These are phyloP conservation scores for Dryobates pubescens DNA, from an alignment of 2,797 vertebrate species.

Conservation along the genomic window DNA sequence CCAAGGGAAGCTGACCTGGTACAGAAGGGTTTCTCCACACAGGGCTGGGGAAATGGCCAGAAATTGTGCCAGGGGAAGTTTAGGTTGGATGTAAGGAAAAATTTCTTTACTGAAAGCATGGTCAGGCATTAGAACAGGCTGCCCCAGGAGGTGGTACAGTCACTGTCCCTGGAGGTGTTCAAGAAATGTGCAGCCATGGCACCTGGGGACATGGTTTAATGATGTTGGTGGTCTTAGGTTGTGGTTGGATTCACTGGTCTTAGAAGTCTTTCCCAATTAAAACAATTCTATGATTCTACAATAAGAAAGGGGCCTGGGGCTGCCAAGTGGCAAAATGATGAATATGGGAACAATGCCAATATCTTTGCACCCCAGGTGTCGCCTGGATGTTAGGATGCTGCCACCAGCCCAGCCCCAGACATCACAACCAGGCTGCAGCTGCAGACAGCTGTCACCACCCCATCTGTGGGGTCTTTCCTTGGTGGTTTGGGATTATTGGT, in stretches of 20 bases:
- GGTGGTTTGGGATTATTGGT: neutral
- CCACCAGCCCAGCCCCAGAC: neutral
- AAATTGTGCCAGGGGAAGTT: no score
- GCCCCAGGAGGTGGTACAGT: no score
- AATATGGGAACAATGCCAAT: neutral
- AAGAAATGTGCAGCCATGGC: no score
- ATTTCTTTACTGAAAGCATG: no score
- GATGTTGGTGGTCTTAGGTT: no score
- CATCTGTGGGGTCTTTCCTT: neutral
- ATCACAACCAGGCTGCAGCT: slow-evolving; percentile 9
- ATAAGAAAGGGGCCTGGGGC: neutral
- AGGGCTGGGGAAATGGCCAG: rapidly evolving
- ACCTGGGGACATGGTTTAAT: no score
- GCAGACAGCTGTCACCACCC: slow-evolving; percentile 8
- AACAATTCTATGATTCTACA: no score
- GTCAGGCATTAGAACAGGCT: no score
- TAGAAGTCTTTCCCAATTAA: no score
- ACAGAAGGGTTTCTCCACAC: neutral
- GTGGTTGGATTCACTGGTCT: no score
- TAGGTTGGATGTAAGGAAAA: no score
- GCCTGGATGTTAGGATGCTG: neutral
- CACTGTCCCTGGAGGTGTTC: no score
- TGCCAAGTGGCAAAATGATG: neutral
- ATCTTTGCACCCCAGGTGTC: neutral
- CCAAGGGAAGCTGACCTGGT: neutral